Base-by-base conservation (phyloP, 2,113 vertebrate genomes). In the Clarias gariepinus region DNA sequence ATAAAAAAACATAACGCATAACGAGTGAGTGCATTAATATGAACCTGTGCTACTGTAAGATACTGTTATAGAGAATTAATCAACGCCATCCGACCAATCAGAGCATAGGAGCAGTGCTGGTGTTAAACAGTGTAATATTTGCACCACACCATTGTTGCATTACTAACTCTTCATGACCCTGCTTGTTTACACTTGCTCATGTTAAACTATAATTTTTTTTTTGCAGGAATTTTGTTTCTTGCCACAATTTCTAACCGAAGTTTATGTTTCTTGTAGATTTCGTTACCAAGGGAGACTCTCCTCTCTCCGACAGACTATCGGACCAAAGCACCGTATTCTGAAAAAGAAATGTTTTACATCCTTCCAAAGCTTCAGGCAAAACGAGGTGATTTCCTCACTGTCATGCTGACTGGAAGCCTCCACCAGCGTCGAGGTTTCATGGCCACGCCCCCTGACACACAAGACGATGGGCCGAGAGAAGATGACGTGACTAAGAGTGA, bases 251-350 rank as follows among this genome's bases (percentile, higher is more conserved):
- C 52, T 85, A 60, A 85, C n/a, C 41, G 28, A 64, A 41, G 3
- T 76, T 19, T 89, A 77, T 88, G 1, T 90, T 92, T 91, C 60
- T 91, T 97, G 90, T 95, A 96, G 95, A 93, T 94, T 18, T 93
- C 94, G 82, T 92, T 94, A 21, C 95, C 95, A 0, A 95, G 93
- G 41, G 91, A 91, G 80, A 95, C 95, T 7, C 95, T 95, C 86
- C 92, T 94, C 0, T 97, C 97, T 90, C 97, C 96, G 23, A 95
- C 95, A 91, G 96, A 98, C 93, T 98, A 97, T 91, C 95, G 96
- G 61, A 94, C 94, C 86, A 96, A 95, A 90, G 96, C 95, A 11
- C 89, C 96, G 82, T 94, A 93, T 4, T 95, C 96, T 7, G 97
- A 97, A 87, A 96, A 96, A 85, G 97, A 98, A 89, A 94, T 95